Conservation (phyloP, 2,113 vertebrate species). For the Tympanuchus pallidicinctus region DNA sequence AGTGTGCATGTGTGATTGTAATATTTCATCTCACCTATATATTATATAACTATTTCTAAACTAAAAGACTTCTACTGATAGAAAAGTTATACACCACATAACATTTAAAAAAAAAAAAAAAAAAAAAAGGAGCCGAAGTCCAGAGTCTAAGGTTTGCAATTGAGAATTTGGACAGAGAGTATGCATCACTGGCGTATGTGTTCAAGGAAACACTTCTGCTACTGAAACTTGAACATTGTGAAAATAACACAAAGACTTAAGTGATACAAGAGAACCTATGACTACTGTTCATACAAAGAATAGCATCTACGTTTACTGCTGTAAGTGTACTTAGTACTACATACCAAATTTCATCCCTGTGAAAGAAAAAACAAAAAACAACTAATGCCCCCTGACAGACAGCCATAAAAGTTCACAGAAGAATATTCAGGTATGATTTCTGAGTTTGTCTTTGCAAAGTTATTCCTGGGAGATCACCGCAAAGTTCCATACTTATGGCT, state of each 20-base stretch:
- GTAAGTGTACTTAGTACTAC: neutral
- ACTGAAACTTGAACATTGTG: neutral
- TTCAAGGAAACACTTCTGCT: neutral
- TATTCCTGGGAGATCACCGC: neutral
- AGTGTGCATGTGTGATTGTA: neutral
- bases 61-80: neutral
- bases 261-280: neutral
- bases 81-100: neutral
- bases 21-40: neutral
- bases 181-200: accelerated
- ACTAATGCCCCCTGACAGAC: neutral
- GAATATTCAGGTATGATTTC: neutral
- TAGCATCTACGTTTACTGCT: neutral
- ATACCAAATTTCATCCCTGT: neutral
- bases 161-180: neutral
- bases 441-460: neutral
- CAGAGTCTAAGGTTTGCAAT: neutral
- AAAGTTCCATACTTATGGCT: neutral
- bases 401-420: neutral
- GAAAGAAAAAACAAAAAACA: neutral
- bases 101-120: too few species aligned
- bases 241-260: neutral
- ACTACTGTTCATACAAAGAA: neutral
- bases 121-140: neutral
- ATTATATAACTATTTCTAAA: neutral